Evolutionary conservation across 2,888 invertebrate genomes (phyloP), one percentile per base, ranked within the genome.

Genomic region (Trissolcus japonicus): DNA sequence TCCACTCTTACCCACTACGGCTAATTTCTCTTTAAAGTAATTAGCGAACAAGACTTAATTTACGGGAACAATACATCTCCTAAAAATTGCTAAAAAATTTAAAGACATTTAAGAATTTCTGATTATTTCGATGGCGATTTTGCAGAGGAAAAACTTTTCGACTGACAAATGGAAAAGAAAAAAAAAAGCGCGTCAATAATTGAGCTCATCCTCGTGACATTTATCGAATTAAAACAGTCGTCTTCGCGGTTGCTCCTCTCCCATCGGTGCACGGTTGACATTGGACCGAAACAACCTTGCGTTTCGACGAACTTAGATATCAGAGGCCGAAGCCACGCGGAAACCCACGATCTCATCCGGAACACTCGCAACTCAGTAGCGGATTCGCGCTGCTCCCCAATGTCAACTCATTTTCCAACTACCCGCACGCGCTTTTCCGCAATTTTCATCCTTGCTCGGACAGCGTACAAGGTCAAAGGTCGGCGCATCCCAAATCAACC

Each of bases 231-330:
- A 63, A 76, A 76, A 76, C 65, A 69, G n/a, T 57, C 59, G 60
- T 43, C 63, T 75, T 63, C 60, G 35, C 35, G 63, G 51, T 57
- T 50, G 60, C 50, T 75, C 63, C 59, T 63, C 68, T 74, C 57
- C 75, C 61, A 76, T 69, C 65, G 65, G 69, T 75, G 68, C 56
- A 65, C 69, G 60, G 50, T 76, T 76, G 75, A 76, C 75, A 76
- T 76, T 76, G 75, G 68, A 76, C 69, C 65, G 69, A 76, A 68
- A 65, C 75, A 76, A 76, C 75, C 75, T 76, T 69, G 75, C 69
- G 65, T 76, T 76, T 76, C 69, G 75, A 69, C 75, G 75, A 69
- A 66, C 69, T 76, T 76, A 76, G 76, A 65, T 71, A 71, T 66
- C 68, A 51, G 66, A 61, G 6, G 60, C 65, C 69, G 76, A 76